Base-by-base conservation (phyloP, 2,888 invertebrate species). In the Keiferia lycopersicella region DNA sequence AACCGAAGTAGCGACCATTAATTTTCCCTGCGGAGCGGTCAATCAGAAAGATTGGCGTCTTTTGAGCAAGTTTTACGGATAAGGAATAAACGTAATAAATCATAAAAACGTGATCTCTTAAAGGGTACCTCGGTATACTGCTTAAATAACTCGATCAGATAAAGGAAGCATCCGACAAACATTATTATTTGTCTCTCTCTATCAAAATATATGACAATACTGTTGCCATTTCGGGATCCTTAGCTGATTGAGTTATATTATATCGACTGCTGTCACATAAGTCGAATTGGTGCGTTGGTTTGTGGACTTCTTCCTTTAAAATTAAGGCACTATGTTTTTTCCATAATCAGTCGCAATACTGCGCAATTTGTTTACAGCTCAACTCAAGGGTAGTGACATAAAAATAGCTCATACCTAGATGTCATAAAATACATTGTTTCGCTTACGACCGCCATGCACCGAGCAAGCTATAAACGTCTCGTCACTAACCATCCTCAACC, bases 401-500 rank as follows among this genome's bases (percentile, higher is more conserved):
- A 59, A 34, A 39, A 56, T 62, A 14, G 20, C 41, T 6, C 45
- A 48, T 34, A 26, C 26, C 26, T 26, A 34, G 8, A n/a, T n/a
- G 34, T 34, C 4, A 34, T 56, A 56, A 48, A 45, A 41, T 50
- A 63, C 63, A 53, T 63, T 41, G 57, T 63, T 57, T 45, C 62
- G 39, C 38, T 39, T 57, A 53, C 26, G 22, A 53, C 22, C 26
- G 48, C 16, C 8, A 34, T 34, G 34, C 16, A 10, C 41, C 41
- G 16, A 6, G 4, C 26, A 50, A n/a, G 64, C 64, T 38, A 51
- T 53, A 38, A 14, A 39, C 48, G 20, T 57, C 22, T 39, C 26
- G 60, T 51, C 45, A 61, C 66, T 66, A 62, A 66, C 66, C 66
- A 57, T 41, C 22, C 73, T 71, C 74, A 77, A 77, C 67, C 14